These are phyloP conservation scores for Chironomus tepperi DNA, from an alignment of 1,140 invertebrate genomes.

Conservation along the genomic window DNA sequence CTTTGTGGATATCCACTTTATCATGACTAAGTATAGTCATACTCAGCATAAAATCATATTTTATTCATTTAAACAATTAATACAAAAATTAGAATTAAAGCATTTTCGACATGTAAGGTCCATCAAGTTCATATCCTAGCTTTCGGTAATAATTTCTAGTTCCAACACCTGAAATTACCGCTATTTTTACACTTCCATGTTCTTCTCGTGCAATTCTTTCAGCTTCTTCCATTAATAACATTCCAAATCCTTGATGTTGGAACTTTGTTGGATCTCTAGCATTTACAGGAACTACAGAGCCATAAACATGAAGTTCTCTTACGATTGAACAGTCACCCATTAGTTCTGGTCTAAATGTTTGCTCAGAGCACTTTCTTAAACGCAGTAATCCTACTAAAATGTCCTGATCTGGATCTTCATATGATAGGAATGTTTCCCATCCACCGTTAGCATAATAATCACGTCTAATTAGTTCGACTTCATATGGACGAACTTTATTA, in stretches of 20 bases:
- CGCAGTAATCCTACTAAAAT: constrained; percentile 91
- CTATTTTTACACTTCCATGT: constrained; percentile 86
- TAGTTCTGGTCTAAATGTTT: constrained; percentile 86
- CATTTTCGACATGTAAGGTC: constrained; percentile 94
- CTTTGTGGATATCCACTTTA: too few relatives aligned
- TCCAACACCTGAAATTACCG: constrained; percentile 96
- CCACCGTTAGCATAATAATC: constrained; percentile 96
- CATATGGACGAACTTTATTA: constrained; percentile 85
- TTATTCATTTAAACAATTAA: too few relatives aligned
- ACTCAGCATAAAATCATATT: too few relatives aligned
- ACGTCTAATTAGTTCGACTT: constrained; percentile 86
- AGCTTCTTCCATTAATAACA: constrained; percentile 97
- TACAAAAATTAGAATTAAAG: constrained; percentile 28
- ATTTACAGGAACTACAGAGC: constrained; percentile 92
- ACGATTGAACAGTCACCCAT: constrained; percentile 83
- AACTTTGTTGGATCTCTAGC: constrained; percentile 93
- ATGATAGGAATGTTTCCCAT: constrained; percentile 98
- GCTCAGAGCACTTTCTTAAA: constrained; percentile 82
- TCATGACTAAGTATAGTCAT: too few relatives aligned
- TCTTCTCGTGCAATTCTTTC: constrained; percentile 91
- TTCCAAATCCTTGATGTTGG: constrained; percentile 97
- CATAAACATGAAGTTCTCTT: constrained; percentile 95
- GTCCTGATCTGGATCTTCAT: constrained; percentile 97
- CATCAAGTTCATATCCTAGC: constrained; percentile 94
- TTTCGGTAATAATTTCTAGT: constrained; percentile 97